Percentiles rank a stretch among this genome's conserved stretches.
phyloP scores from a whole-genome alignment of 1,140 invertebrate genomes.

The Drosophila mauritiana region DNA sequence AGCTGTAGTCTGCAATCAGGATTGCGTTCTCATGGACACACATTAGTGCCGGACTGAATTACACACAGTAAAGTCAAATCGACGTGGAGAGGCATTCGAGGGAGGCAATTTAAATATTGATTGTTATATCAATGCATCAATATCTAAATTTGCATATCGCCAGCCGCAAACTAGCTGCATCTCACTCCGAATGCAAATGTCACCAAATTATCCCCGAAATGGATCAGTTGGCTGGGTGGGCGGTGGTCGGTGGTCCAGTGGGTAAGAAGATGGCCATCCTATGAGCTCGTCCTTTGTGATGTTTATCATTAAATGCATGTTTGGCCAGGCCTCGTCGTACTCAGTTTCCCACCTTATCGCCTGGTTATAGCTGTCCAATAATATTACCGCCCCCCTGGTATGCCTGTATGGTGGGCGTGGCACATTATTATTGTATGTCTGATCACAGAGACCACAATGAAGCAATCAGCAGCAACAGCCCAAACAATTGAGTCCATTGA shows the following conservation, averaged over 20 bases:
- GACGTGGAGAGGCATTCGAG: conserved; percentile 16
- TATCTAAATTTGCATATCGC: conserved; percentile 72
- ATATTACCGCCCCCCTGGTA: conserved; percentile 51
- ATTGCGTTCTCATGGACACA: conserved; percentile 18
- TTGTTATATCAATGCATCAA: conserved; percentile 76
- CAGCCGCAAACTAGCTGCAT: conserved; percentile 62
- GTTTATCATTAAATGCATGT: conserved; percentile 72
- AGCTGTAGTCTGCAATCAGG: conserved; percentile 19
- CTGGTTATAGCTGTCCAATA: conserved; percentile 64
- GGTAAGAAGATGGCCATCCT: not conserved
- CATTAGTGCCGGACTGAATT: conserved; percentile 1
- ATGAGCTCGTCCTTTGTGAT: conserved; percentile 53
- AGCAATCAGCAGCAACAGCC: conserved; percentile 66
- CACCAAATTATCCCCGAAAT: conserved; percentile 47
- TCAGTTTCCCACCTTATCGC: conserved; percentile 25
- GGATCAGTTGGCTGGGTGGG: not conserved
- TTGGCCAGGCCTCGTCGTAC: conserved; percentile 5
- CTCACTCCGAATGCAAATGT: conserved; percentile 50
- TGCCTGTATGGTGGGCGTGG: conserved; percentile 15
- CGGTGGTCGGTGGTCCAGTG: not conserved
- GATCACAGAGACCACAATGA: conserved; percentile 59
- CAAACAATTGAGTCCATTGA: conserved; percentile 52
- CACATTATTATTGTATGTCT: conserved; percentile 60
- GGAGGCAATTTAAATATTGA: conserved; percentile 75
- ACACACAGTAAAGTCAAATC: conserved; percentile 29